Base-by-base conservation (phyloP, 1,140 invertebrate species). In the Rhagoletis zephyria region DNA sequence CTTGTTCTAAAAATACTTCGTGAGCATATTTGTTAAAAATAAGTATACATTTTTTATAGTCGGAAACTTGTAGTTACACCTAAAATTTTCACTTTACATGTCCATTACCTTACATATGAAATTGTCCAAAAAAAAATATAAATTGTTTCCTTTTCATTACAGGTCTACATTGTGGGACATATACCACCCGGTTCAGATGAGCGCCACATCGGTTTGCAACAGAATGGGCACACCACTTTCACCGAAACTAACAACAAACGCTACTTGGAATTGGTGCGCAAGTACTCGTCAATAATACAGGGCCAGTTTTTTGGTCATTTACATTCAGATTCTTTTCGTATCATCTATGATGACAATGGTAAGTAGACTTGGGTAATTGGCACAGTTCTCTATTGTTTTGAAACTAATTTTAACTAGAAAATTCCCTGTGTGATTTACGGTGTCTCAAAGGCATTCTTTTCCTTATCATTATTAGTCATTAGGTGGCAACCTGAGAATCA, bases 221-320 rank as follows among this genome's bases (percentile, higher is more conserved):
- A 94, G 9, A 93, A 93, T 86, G 93, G 93, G 6, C 94, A 95
- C 89, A 93, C 94, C 59, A 94, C 94, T 74, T 95, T 95, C 89
- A 95, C 94, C 51, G 95, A 96, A 86, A 94, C 95, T 85, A 95
- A 96, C 89, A 96, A 96, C 90, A 94, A 94, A 63, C 94, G 94
- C 74, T 98, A 97, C 91, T 90, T 98, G 45, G 93, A 95, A 77
- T 93, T 96, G 88, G 95, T 98, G 1, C 94, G 95, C 12, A 95
- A 95, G 88, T 96, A 96, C 91, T 94, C 96, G 12, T 93, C 95
- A 87, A 96, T 97, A 87, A 98, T 98, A 88, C 95, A 96, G 10
- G 97, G 97, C 51, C 97, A 98, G 93, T 98, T 98, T 93, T 98
- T 98, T 90, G 97, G 97, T 3, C 97, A 98, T 92, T 95, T 97